Evolutionary conservation across 2,888 invertebrate species (phyloP), one percentile per base, ranked within the genome.

Genomic region (Pterostichus niger): DNA sequence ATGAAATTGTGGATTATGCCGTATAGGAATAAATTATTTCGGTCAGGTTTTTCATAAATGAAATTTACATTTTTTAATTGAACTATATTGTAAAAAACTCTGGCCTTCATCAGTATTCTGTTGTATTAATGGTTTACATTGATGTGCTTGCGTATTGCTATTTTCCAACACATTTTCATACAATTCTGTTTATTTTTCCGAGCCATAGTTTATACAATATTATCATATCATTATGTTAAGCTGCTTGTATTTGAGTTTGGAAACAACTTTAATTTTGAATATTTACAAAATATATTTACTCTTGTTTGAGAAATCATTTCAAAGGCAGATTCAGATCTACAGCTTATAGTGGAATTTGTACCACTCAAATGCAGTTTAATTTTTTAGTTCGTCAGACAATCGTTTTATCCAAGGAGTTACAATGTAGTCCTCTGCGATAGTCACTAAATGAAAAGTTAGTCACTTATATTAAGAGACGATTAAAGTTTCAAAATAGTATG

Each of bases 21-120:
- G 64, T 64, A 40, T 64, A 64, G 64, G 49, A 71, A 71, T 71
- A 71, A 44, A 71, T 71, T 71, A 71, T 71, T 46, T 71, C 46
- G 44, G 71, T 46, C 46, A 71, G 49, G 49, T 71, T 46, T 46
- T 71, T 49, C 71, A 71, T 71, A 24, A 46, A 71, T 71, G 64
- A 71, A 71, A 71, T 71, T 71, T 71, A 71, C 71, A 71, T 71
- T 71, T 71, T 71, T 71, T 71, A 71, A 71, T 71, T 71, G 71
- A 71, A 71, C 46, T 71, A 71, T 71, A 71, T 71, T 71, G 71
- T 71, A 71, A 46, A 71, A 71, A 71, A 71, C 5, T 17, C 64
- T 24, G 35, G 64, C 44, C 44, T 71, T 44, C 68, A 44, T 71
- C 68, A 44, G 44, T 40, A 71, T 44, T 71, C 68, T 71, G 46